Percentiles rank a stretch among this genome's conserved stretches.
These are phyloP conservation scores for Anguilla obscura DNA, from an alignment of 2,797 vertebrate species.

Conservation along the genomic window DNA sequence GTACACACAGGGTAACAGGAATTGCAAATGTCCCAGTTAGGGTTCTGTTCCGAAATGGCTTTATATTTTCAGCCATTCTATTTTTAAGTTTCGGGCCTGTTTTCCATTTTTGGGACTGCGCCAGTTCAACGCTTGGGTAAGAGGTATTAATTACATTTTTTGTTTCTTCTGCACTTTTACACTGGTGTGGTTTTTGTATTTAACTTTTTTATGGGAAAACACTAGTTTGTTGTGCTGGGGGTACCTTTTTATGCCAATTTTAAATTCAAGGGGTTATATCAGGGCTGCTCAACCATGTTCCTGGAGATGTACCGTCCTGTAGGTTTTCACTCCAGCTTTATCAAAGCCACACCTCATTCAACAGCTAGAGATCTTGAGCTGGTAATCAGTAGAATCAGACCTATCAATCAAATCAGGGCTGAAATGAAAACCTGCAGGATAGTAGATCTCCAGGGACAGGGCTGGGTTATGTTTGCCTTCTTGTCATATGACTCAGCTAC, in stretches of 20 bases:
- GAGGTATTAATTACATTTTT: background rate
- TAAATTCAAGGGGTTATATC: background rate
- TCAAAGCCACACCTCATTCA: too few relatives aligned
- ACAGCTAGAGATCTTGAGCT: too few relatives aligned
- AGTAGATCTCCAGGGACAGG: too few relatives aligned
- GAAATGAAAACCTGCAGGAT: too few relatives aligned
- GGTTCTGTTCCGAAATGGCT: background rate
- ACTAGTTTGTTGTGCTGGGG: background rate
- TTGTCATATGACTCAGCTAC: background rate
- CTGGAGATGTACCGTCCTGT: too few relatives aligned
- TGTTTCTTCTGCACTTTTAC: background rate
- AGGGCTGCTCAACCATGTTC: too few relatives aligned
- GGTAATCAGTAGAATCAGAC: too few relatives aligned
- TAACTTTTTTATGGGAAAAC: background rate
- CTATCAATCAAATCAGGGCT: too few relatives aligned
- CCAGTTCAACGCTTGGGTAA: background rate
- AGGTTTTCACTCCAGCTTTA: too few relatives aligned
- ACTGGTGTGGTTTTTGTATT: background rate
- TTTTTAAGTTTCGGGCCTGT: background rate
- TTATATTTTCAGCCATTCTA: background rate
- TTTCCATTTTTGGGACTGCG: background rate
- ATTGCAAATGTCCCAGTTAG: background rate
- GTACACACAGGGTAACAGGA: background rate
- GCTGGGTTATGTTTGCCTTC: background rate
- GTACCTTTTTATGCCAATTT: background rate